Percentiles rank a stretch among this genome's conserved stretches.
These are phyloP conservation scores for Microtus ochrogaster DNA, from an alignment of 2,113 vertebrate genomes.

Conservation along the genomic window DNA sequence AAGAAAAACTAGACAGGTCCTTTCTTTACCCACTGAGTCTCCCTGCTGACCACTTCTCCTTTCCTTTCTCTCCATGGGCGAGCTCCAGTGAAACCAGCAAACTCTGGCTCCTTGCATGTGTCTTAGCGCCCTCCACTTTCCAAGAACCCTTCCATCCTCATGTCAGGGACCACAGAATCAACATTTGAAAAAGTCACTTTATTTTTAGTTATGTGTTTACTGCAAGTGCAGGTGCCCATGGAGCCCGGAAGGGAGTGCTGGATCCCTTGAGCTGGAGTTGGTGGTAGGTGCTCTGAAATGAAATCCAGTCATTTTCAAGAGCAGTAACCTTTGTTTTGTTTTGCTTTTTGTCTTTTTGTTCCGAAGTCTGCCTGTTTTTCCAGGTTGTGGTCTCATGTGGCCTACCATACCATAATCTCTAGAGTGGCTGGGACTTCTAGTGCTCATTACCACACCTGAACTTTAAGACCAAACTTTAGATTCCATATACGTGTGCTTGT, in stretches of 20 bases:
- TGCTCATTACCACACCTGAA: not conserved
- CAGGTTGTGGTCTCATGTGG: not conserved
- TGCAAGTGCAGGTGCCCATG: not conserved
- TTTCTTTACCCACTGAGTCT: not conserved
- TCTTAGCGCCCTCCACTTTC: not conserved
- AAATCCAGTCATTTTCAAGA: not conserved
- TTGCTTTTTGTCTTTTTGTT: not conserved
- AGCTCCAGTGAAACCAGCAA: not conserved
- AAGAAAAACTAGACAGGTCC: not conserved
- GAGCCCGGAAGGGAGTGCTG: not conserved
- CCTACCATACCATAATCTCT: not conserved
- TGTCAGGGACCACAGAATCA: not conserved
- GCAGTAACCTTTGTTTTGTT: not conserved
- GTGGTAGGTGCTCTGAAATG: not conserved
- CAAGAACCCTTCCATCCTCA: not conserved
- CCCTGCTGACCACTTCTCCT: not conserved
- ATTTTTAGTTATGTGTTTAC: not conserved
- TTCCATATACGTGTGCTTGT: not conserved
- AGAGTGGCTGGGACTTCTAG: not conserved
- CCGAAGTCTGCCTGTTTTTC: not conserved
- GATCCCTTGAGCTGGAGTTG: not conserved
- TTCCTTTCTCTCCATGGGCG: not conserved
- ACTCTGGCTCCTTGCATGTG: not conserved
- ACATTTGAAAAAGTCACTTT: not conserved
- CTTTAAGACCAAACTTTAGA: not conserved